Conservation (phyloP, 2,888 invertebrate species). For the Boloria euphrosyne region DNA sequence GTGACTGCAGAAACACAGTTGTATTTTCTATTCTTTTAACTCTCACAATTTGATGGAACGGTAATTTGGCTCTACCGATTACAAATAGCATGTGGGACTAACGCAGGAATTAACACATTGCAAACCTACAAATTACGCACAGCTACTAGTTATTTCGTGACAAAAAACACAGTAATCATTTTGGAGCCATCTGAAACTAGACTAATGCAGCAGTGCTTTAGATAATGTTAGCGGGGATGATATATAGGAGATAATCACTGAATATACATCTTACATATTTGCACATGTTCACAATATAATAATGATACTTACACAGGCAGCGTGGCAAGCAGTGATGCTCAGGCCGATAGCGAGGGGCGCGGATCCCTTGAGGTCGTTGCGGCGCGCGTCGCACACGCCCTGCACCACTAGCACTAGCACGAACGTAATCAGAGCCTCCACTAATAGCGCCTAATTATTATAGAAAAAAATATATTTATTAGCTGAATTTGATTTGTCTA, state of each 20-base stretch:
- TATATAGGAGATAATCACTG: background rate
- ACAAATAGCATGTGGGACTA: too few relatives aligned
- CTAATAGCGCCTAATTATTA: slow-evolving; percentile 84
- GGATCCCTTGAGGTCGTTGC: slow-evolving; percentile 90
- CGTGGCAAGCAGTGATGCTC: slow-evolving; percentile 91
- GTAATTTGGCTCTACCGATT: too few relatives aligned
- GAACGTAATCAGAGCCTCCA: slow-evolving; percentile 94
- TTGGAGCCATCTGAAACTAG: too few relatives aligned
- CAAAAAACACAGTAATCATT: too few relatives aligned
- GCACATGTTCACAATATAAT: background rate
- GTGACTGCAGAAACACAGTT: too few relatives aligned
- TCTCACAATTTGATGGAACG: too few relatives aligned
- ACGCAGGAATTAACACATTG: too few relatives aligned
- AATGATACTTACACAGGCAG: slow-evolving; percentile 87
- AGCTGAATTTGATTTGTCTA: background rate
- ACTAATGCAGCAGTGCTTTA: too few relatives aligned
- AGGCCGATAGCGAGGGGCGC: slow-evolving; percentile 94
- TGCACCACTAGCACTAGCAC: slow-evolving; percentile 93
- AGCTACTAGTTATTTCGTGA: too few relatives aligned
- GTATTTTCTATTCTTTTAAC: too few relatives aligned
- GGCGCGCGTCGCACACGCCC: slow-evolving; percentile 90
- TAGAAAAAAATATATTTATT: background rate
- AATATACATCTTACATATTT: background rate
- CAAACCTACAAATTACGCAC: too few relatives aligned
- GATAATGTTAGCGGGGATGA: too few relatives aligned